Evolutionary conservation across 92 coral and sea anemone species (phyloP).

Genomic region (Zoanthus gigantus): DNA sequence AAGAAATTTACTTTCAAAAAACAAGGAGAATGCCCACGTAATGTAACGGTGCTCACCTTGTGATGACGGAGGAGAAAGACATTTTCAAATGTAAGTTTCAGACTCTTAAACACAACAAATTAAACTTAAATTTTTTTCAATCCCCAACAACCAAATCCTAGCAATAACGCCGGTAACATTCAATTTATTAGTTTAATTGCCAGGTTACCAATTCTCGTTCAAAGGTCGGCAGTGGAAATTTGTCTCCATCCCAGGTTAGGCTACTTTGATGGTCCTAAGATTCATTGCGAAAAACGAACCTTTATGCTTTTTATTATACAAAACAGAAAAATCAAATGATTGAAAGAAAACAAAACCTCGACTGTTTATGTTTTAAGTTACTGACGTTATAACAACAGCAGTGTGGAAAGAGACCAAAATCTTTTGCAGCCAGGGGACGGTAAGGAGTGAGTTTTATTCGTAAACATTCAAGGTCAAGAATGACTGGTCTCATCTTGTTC

Average conservation of each 20-base stretch:
- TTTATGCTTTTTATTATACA: not conserved
- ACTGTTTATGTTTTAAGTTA: not conserved
- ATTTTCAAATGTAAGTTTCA: slow-evolving; percentile 23
- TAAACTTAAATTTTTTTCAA: slow-evolving; percentile 27
- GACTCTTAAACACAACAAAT: slow-evolving; percentile 15
- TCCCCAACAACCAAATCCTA: slow-evolving; percentile 46
- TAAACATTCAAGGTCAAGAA: not conserved
- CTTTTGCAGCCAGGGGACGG: not conserved
- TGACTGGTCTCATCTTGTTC: too few relatives aligned
- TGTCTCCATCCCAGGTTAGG: slow-evolving; percentile 5
- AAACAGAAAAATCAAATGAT: not conserved
- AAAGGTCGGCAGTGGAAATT: slow-evolving; percentile 8
- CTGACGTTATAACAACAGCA: not conserved
- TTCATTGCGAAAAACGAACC: not conserved
- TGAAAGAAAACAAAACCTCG: not conserved
- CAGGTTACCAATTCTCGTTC: slow-evolving; percentile 42
- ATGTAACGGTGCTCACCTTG: slow-evolving; percentile 54
- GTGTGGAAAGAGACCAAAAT: not conserved
- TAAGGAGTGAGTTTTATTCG: not conserved
- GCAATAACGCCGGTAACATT: slow-evolving; percentile 35
- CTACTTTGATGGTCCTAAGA: not conserved
- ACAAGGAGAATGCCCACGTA: not conserved
- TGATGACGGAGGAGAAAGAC: slow-evolving; percentile 70
- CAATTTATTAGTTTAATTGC: not conserved
- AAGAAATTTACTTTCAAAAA: not conserved